Base-by-base conservation (phyloP, 2,113 vertebrate genomes). In the Solea senegalensis region DNA sequence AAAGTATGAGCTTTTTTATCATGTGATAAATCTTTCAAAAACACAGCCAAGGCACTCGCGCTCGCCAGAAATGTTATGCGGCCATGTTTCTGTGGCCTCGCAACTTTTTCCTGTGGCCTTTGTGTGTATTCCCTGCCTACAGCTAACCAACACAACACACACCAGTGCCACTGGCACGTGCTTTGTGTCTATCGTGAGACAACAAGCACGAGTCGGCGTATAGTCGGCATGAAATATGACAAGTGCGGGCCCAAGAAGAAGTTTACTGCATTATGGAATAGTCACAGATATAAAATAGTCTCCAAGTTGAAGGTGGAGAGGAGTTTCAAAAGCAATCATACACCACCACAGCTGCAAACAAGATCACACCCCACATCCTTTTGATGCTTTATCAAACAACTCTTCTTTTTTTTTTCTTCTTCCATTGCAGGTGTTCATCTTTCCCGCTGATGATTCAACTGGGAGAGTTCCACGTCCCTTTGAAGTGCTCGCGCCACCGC, bases 11-110 rank as follows among this genome's bases (percentile, higher is more conserved):
- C 58, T 77, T 80, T 57, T 74, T 82, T 82, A 88, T 86, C 70
- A 69, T 61, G 75, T 74, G 78, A 88, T 80, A 81, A 71, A 88
- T 85, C 82, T 81, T 72, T 71, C 50, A n/a, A 53, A 86, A 76
- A 78, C 65, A 72, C 34, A 59, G 80, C 81, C 77, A 83, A 50
- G 65, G 73, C 61, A 63, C 74, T 69, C 72, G 69, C 27, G n/a
- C 70, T 81, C 66, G 82, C 73, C 76, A 80, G 68, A 26, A 14
- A 65, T 56, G 60, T 72, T 70, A 72, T 46, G 27, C 65, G 55
- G 57, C 61, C 60, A n/a, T 76, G 80, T 79, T 76, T 72, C 66
- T 53, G 63, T 16, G 64, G 60, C 55, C 61, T 72, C 61, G 41
- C 48, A 77, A 72, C 49, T 56, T 61, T 70, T 4, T 75, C 71